A percentile compares a stretch with the other conserved stretches of the same genome.
These are phyloP conservation scores for Helicoverpa assulta DNA, from an alignment of 2,888 invertebrate species.

Conservation along the genomic window DNA sequence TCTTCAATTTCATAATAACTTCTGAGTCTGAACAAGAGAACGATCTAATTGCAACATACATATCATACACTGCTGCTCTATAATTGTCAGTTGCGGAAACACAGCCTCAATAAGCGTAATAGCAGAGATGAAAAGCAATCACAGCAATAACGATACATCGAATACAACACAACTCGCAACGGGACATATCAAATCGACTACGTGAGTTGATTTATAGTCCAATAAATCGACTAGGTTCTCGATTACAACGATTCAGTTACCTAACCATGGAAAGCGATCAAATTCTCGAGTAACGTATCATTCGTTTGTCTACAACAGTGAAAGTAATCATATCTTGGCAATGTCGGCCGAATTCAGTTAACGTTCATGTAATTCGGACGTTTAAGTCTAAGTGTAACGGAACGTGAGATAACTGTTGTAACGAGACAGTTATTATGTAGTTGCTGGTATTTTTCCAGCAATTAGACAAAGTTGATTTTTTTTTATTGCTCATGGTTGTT, in stretches of 20 bases:
- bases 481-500: slow-evolving; percentile 6
- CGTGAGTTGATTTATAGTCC: slow-evolving; percentile 57
- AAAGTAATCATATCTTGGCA: slow-evolving; percentile 62
- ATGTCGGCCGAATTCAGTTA: slow-evolving; percentile 47
- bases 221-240: slow-evolving; percentile 51
- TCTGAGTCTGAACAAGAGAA: not conserved
- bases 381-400: slow-evolving; percentile 53
- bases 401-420: slow-evolving; percentile 57
- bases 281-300: slow-evolving; percentile 61
- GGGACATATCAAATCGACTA: slow-evolving; percentile 43
- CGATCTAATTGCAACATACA: slow-evolving; percentile 1
- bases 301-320: slow-evolving; percentile 61
- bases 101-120: slow-evolving; percentile 28
- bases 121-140: slow-evolving; percentile 39
- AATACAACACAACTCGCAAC: slow-evolving; percentile 36
- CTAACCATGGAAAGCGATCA: slow-evolving; percentile 69
- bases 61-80: slow-evolving; percentile 13
- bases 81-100: slow-evolving; percentile 34
- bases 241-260: slow-evolving; percentile 61
- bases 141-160: slow-evolving; percentile 25
- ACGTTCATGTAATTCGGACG: slow-evolving; percentile 41
- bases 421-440: slow-evolving; percentile 28
- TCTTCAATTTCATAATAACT: not conserved
- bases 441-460: slow-evolving; percentile 27
- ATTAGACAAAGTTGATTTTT: slow-evolving; percentile 6